Percentiles rank a stretch among this genome's conserved stretches.
Evolutionary conservation across 2,888 invertebrate genomes (phyloP).

Genomic region (Oscheius sp.): DNA sequence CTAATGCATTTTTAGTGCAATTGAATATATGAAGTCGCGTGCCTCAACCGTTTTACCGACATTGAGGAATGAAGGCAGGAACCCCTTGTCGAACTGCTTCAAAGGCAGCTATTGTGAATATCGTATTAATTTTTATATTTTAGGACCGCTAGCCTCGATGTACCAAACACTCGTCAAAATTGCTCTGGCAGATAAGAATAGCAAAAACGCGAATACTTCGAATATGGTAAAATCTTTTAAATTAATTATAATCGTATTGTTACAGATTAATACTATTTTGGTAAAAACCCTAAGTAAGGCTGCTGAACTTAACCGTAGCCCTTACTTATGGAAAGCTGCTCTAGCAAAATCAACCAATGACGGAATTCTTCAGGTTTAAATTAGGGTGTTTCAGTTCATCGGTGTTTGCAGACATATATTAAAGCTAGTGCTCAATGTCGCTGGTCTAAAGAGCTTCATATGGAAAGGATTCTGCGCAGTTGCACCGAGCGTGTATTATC

Average conservation of each 20-base stretch:
- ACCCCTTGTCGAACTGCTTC: background rate
- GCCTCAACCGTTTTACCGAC: conserved; percentile 6
- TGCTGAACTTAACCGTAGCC: background rate
- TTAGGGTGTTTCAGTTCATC: background rate
- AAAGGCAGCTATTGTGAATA: background rate
- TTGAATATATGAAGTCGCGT: background rate
- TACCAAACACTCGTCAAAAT: background rate
- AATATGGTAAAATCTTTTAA: background rate
- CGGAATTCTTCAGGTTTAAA: background rate
- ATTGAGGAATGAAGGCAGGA: background rate
- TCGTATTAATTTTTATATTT: background rate
- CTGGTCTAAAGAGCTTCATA: conserved; percentile 9
- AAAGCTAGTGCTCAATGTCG: conserved; percentile 25
- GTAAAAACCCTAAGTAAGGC: background rate
- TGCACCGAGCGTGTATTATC: background rate
- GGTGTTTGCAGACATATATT: conserved; percentile 14
- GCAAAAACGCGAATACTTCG: background rate
- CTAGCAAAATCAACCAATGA: background rate
- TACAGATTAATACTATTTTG: background rate
- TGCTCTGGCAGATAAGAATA: background rate
- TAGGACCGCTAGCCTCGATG: background rate
- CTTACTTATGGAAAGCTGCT: conserved; percentile 13
- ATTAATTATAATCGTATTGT: background rate
- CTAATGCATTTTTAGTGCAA: background rate
- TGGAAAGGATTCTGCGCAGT: background rate